Conservation (phyloP, 2,113 vertebrate genomes). For the Chaetops frenatus region DNA sequence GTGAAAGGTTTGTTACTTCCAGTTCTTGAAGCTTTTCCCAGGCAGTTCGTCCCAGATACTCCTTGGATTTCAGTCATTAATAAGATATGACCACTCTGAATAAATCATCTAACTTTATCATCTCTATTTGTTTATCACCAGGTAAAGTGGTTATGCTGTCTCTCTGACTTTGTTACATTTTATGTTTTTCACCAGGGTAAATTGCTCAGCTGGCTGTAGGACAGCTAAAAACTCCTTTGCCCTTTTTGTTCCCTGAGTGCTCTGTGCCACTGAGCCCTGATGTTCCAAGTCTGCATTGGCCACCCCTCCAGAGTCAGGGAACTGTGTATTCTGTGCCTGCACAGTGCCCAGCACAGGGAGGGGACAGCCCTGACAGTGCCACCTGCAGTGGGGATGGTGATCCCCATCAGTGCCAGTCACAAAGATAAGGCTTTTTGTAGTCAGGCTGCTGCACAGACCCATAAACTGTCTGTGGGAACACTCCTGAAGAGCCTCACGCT, state of each 20-base stretch:
- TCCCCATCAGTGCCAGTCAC: neutral
- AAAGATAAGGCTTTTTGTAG: neutral
- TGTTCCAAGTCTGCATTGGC: neutral
- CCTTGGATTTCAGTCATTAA: neutral
- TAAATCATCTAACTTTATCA: neutral
- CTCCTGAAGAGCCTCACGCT: neutral
- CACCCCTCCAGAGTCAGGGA: neutral
- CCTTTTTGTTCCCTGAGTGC: neutral
- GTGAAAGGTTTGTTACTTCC: slow-evolving; percentile 55
- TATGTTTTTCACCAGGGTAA: neutral
- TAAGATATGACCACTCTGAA: neutral
- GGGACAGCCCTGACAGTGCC: neutral
- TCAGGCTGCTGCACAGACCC: neutral
- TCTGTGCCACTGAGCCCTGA: neutral
- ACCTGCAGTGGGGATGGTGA: neutral
- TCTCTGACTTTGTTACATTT: neutral
- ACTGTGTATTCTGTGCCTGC: neutral
- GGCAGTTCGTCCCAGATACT: neutral
- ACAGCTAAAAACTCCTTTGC: neutral
- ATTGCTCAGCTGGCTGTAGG: neutral
- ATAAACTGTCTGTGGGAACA: neutral
- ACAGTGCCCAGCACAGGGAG: neutral
- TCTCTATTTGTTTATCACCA: neutral
- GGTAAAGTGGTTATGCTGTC: neutral
- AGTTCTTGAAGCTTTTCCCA: slow-evolving; percentile 34